phyloP scores from a whole-genome alignment of 2,797 vertebrate genomes.

The Notoglanidium macrostoma region DNA sequence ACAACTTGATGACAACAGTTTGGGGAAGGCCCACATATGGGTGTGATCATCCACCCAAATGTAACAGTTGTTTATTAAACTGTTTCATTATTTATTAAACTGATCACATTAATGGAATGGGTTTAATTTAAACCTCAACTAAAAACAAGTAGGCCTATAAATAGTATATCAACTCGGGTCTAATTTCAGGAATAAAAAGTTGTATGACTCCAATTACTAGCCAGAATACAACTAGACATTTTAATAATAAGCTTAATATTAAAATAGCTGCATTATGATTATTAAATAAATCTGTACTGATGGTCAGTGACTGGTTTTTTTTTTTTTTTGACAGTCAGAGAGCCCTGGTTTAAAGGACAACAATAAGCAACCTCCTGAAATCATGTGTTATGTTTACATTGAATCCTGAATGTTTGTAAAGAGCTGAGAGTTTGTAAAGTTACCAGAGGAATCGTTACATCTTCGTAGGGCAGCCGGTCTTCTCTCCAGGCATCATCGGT shows the following conservation, averaged over 20 bases:
- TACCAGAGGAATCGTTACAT: conserved; percentile 95
- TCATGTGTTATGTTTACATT: background rate
- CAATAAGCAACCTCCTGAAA: background rate
- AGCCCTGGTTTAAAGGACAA: background rate
- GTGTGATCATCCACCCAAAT: background rate
- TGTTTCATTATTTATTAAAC: background rate
- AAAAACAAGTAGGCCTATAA: background rate
- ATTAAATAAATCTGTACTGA: background rate
- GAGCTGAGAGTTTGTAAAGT: background rate
- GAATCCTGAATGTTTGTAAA: background rate
- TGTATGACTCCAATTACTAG: background rate
- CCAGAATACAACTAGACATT: background rate
- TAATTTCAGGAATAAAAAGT: background rate
- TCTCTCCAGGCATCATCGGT: conserved; percentile 98
- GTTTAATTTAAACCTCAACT: background rate
- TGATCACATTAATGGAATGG: background rate
- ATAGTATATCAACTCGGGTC: background rate
- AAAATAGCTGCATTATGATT: background rate
- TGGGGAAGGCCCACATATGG: too few species aligned
- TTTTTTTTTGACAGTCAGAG: background rate
- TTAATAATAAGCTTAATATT: background rate
- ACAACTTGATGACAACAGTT: background rate
- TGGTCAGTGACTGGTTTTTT: background rate
- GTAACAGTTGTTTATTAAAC: background rate
- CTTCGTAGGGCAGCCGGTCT: conserved; percentile 93